Evolutionary conservation across 1,140 invertebrate genomes (phyloP), one percentile per base, ranked within the genome.

Genomic region (Conopomorpha cramerella): DNA sequence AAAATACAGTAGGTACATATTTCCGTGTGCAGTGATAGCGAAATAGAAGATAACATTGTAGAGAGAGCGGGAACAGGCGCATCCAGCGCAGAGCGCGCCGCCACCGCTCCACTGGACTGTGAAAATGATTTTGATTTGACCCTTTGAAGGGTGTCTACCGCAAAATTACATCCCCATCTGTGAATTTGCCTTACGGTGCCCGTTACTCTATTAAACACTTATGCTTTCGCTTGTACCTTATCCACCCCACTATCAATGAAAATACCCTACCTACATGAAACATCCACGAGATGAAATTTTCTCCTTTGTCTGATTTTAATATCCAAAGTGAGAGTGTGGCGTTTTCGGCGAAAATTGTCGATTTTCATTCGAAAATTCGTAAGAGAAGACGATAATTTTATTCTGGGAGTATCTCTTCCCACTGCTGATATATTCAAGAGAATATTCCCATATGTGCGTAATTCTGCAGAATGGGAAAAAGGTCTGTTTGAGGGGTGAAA

Each of bases 371-470:
- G 51, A 44, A 61, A 74, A 71, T 66, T 64, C 60, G 63, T 49
- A 39, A 37, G 55, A 53, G 53, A 52, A 51, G 49, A 48, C 65
- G 65, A 74, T 71, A 74, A 74, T 74, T 74, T 74, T 71, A 71
- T 74, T 67, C 68, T 51, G 62, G 59, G 55, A 60, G 61, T 65
- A 71, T 68, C 57, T 70, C 65, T 60, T 52, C 55, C 61, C 59
- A 68, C 55, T 68, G 63, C 64, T 71, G 66, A 71, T 74, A 59
- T 74, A 74, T 74, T 74, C 66, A 74, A 60, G 63, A 55, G 63
- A 67, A 74, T 74, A 74, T 74, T 74, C 70, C 70, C 70, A 74
- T 74, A 74, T 74, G 70, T 68, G 70, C 66, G 66, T 74, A 74
- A 74, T 74, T 71, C 66, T 71, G 70, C 55, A 59, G 63, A 74